Evolutionary conservation across 2,888 invertebrate species (phyloP).

Genomic region (Euplagia quadripunctaria): DNA sequence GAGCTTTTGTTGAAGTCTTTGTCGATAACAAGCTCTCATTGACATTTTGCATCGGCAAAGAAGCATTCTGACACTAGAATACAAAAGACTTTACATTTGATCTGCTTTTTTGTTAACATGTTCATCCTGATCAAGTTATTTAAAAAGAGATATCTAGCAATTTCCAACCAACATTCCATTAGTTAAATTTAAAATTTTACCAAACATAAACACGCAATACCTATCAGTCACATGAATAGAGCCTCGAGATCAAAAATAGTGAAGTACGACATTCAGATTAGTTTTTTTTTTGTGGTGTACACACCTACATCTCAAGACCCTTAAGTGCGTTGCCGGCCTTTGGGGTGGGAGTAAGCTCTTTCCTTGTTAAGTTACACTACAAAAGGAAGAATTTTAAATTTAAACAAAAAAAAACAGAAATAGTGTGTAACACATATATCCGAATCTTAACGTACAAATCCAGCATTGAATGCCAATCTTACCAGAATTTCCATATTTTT

Average conservation of each 20-base stretch:
- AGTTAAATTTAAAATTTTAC: background rate
- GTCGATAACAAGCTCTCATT: conserved; percentile 24
- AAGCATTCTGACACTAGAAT: background rate
- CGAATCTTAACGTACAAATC: too few relatives aligned
- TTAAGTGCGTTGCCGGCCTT: too few relatives aligned
- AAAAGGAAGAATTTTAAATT: too few relatives aligned
- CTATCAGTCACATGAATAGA: too few relatives aligned
- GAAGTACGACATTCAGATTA: too few relatives aligned
- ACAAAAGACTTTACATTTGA: background rate
- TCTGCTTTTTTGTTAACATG: background rate
- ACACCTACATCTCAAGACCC: too few relatives aligned
- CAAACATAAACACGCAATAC: background rate
- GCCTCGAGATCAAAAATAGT: too few relatives aligned
- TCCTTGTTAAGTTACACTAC: too few relatives aligned
- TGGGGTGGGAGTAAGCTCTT: too few relatives aligned
- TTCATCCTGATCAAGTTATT: background rate
- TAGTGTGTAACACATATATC: too few relatives aligned
- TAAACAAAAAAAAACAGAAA: too few relatives aligned
- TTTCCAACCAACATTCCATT: background rate
- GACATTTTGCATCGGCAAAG: conserved; percentile 6
- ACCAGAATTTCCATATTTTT: conserved; percentile 27
- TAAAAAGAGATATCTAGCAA: background rate
- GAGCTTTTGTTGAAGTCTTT: conserved; percentile 23
- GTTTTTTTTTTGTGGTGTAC: too few relatives aligned
- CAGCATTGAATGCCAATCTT: background rate